These are phyloP conservation scores for Drosophila atroscutellata DNA, from an alignment of 2,888 invertebrate species.

Conservation along the genomic window DNA sequence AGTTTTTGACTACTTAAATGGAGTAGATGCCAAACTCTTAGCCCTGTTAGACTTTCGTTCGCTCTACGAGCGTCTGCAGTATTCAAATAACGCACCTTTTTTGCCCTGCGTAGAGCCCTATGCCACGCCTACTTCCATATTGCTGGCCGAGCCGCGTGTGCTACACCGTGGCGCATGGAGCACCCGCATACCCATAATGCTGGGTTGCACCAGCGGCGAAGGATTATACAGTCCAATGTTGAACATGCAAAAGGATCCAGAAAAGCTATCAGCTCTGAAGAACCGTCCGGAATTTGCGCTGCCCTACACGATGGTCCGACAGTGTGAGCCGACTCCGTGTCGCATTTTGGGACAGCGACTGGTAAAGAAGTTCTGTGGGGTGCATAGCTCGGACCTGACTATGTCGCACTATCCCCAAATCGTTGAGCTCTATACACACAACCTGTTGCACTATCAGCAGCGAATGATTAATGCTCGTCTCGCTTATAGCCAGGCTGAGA, in stretches of 20 bases:
- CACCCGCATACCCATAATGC: conserved; percentile 78
- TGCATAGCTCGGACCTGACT: conserved; percentile 62
- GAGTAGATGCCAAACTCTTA: conserved; percentile 56
- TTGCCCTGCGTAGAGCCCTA: conserved; percentile 78
- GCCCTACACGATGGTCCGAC: conserved; percentile 6
- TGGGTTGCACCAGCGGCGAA: conserved; percentile 80
- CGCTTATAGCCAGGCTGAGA: conserved; percentile 40
- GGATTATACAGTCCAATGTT: conserved; percentile 22
- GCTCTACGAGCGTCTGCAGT: conserved; percentile 45
- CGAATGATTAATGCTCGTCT: conserved; percentile 71
- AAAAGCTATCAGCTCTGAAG: conserved; percentile 10
- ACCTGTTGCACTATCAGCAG: conserved; percentile 70
- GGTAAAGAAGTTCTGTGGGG: conserved; percentile 63
- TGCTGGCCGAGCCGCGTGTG: conserved; percentile 70
- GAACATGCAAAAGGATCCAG: conserved; percentile 13
- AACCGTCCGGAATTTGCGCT: conserved; percentile 39
- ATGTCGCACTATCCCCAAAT: conserved; percentile 72
- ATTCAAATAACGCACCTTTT: conserved; percentile 34
- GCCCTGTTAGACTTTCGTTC: conserved; percentile 46
- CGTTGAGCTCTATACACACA: conserved; percentile 62
- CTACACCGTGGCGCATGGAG: conserved; percentile 79
- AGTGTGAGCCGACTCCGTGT: conserved; percentile 20
- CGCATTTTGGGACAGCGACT: conserved; percentile 61
- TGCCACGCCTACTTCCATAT: conserved; percentile 59
- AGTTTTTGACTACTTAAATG: conserved; percentile 57